Base-by-base conservation (phyloP, 2,113 vertebrate genomes). In the Oceanites oceanicus region DNA sequence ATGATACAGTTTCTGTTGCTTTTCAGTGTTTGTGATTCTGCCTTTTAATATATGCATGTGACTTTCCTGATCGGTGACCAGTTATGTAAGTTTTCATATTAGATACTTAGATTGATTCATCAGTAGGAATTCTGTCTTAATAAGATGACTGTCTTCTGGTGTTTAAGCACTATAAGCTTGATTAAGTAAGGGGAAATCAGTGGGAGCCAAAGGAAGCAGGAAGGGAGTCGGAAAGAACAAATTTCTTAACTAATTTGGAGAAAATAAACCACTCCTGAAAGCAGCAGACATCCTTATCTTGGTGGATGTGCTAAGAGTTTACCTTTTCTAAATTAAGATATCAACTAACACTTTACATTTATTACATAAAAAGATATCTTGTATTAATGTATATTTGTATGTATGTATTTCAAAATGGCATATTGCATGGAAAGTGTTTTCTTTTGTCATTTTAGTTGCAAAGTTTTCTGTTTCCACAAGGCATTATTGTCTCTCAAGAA, bases 141-240 rank as follows among this genome's bases (percentile, higher is more conserved):
- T 77, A 65, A 61, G 38, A 77, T 1, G 4, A 47, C 53, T 77
- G 38, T 36, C 23, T 58, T 86, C 67, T 90, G 63, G 15, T 86
- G 17, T 55, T 65, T 88, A 53, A 92, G 38, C 45, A 44, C 40
- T 62, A 17, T 45, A 52, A 55, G 26, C 40, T 91, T 96, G 78
- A 90, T 21, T 20, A 91, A 86, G 50, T 95, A 71, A 92, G n/a
- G n/a, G 30, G 36, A 62, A 94, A 91, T 80, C 71, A 90, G 78
- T 76, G 68, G 65, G 50, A 91, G 53, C 53, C 67, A 58, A 78
- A 91, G 62, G 58, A 93, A 73, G 53, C 45, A 93, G 86, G 62
- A 95, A 94, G 36, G 30, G 42, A 80, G 49, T 36, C 6, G 3
- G 56, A 84, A 23, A 90, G 52, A 88, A 79, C 21, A 62, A 72